Base-by-base conservation (phyloP, 2,113 vertebrate species). In the Emberiza fucata region DNA sequence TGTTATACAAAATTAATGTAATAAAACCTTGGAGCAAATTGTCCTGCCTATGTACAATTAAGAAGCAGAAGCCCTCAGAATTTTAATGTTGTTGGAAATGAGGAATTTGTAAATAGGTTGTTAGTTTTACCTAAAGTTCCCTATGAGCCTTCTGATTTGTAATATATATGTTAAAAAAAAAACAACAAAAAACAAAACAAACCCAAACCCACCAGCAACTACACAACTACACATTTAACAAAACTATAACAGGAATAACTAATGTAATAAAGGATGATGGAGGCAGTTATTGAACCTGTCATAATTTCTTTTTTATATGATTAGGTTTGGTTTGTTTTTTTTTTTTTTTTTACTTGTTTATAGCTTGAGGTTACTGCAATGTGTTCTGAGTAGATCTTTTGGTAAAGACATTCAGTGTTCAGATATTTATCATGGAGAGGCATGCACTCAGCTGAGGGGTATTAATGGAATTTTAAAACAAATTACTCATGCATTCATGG, bases 11-110 rank as follows among this genome's bases (percentile, higher is more conserved):
- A 96, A 96, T 92, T 94, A 96, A 96, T 86, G 31, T 81, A 87
- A 96, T 94, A 95, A 97, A 95, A 88, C 76, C 76, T 63, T 90
- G 92, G 40, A 94, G 78, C 61, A 97, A 97, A 94, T 88, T 94
- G 90, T 81, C 78, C 77, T 95, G 68, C 50, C 71, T 95, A 45
- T 89, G 89, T 88, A 87, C 86, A 94, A 83, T 94, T 96, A 95
- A 88, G 84, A 95, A 94, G 69, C 48, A 95, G 69, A 40, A 90
- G 71, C 63, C 51, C 71, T 91, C 68, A 71, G 88, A 96, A 96
- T 95, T 76, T 57, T 91, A 94, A 90, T 94, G 57, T 54, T 88
- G 31, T 40, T 94, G 61, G 76, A 88, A 60, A 84, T 73, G 76
- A 82, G 75, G 69, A 40, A 87, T 69, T 86, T 96, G 63, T 82